Evolutionary conservation across 1,140 invertebrate species (phyloP).

Genomic region (Nautilus pompilius): DNA sequence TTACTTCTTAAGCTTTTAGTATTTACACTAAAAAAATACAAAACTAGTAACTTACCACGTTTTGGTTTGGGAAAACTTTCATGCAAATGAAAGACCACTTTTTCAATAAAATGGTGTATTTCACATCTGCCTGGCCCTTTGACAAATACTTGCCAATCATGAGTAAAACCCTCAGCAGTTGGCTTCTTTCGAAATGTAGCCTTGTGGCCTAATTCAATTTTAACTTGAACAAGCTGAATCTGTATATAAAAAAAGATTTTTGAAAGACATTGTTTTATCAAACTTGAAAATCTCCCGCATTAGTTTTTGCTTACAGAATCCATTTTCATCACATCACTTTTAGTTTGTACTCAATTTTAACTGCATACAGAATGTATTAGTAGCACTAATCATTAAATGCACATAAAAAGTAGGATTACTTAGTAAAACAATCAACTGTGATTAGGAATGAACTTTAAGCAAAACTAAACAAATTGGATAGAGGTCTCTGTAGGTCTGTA

Average conservation of each 20-base stretch:
- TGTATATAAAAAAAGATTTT: background rate
- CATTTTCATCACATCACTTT: too few relatives aligned
- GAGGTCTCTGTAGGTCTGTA: too few relatives aligned
- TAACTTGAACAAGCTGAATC: slow-evolving; percentile 66
- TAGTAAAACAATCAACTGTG: too few relatives aligned
- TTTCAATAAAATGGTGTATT: slow-evolving; percentile 89
- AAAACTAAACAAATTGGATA: too few relatives aligned
- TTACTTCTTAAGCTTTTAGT: background rate
- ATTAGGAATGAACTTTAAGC: too few relatives aligned
- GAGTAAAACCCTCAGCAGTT: slow-evolving; percentile 86
- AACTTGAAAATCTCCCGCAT: too few relatives aligned
- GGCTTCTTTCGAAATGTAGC: slow-evolving; percentile 73
- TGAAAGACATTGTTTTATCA: too few relatives aligned
- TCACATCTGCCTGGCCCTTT: slow-evolving; percentile 74
- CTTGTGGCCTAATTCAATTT: slow-evolving; percentile 87
- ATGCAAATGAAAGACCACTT: slow-evolving; percentile 90
- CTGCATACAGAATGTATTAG: too few relatives aligned
- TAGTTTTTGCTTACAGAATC: too few relatives aligned
- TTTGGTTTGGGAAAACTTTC: slow-evolving; percentile 88
- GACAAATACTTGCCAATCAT: slow-evolving; percentile 97
- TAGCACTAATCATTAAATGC: too few relatives aligned
- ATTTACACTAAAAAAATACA: background rate
- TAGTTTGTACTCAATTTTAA: too few relatives aligned
- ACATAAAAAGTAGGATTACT: too few relatives aligned
- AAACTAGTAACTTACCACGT: slow-evolving; percentile 60